phyloP scores from a whole-genome alignment of 2,888 invertebrate species.

The Drepanosiphum platanoidis region DNA sequence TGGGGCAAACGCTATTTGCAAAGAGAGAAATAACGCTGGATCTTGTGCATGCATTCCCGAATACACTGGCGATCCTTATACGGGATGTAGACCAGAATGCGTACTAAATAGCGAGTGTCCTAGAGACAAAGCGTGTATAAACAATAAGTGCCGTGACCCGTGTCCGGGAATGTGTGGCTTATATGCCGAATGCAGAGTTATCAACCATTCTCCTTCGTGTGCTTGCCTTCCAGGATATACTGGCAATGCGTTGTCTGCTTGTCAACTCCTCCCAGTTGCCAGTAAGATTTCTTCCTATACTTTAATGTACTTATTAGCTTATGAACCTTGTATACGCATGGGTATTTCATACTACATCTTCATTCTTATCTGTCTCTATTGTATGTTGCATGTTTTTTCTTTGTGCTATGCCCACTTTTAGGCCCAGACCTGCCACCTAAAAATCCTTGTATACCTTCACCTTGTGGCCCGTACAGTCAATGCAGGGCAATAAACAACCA shows the following conservation, averaged over 20 bases:
- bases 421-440: conserved; percentile 69
- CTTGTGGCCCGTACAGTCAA: conserved; percentile 82
- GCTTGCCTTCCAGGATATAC: conserved; percentile 78
- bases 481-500: conserved; percentile 78
- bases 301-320: conserved; percentile 66
- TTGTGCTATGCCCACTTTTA: conserved; percentile 64
- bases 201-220: conserved; percentile 82
- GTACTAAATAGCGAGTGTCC: conserved; percentile 81
- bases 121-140: conserved; percentile 77
- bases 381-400: conserved; percentile 60
- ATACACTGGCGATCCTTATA: conserved; percentile 82
- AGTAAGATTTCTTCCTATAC: conserved; percentile 71
- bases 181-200: conserved; percentile 79
- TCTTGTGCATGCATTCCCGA: conserved; percentile 80
- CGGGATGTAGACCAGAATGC: conserved; percentile 83
- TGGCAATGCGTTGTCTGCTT: conserved; percentile 78
- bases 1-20: conserved; percentile 82
- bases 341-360: conserved; percentile 49
- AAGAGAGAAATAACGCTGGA: conserved; percentile 78
- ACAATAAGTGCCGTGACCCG: conserved; percentile 82
- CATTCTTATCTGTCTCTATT: conserved; percentile 59
- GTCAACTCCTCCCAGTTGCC: conserved; percentile 67
- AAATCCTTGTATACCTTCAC: conserved; percentile 80
- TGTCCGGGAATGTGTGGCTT: conserved; percentile 80
- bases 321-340: conserved; percentile 24